A percentile compares a stretch with the other conserved stretches of the same genome.
phyloP scores from a whole-genome alignment of 2,113 vertebrate genomes.

The Pomatostomus ruficeps region DNA sequence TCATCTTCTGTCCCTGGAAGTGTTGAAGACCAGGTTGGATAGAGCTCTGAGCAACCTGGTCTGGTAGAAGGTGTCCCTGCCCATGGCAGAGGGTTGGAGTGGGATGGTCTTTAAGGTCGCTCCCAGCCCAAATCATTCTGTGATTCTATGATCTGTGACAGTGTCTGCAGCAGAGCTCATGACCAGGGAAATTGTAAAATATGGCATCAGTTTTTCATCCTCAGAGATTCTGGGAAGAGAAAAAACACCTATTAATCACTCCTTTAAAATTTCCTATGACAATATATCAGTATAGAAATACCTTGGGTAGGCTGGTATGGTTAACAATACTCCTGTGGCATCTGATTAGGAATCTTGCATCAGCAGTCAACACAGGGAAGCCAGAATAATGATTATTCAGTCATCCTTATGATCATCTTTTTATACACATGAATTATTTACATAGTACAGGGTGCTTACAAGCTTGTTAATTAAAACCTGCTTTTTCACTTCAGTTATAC shows the following conservation, averaged over 20 bases:
- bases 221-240: neutral
- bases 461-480: slow-evolving; percentile 11
- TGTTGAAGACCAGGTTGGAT: neutral
- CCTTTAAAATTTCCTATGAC: neutral
- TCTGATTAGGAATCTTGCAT: neutral
- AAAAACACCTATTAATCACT: neutral
- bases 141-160: neutral
- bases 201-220: neutral
- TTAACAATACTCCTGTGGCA: neutral
- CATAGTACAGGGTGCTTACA: neutral
- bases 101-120: neutral
- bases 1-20: neutral
- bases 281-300: neutral
- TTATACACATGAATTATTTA: slow-evolving; percentile 35
- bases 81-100: neutral
- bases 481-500: neutral
- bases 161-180: neutral
- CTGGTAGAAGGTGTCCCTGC: neutral
- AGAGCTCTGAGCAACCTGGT: neutral
- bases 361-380: neutral
- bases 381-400: neutral
- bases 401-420: slow-evolving; percentile 11
- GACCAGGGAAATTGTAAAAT: neutral
- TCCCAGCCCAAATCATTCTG: neutral
- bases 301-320: neutral